A percentile compares a stretch with the other conserved stretches of the same genome.
Conservation (phyloP, 2,113 vertebrate species). For the Hypanus sabinus region DNA sequence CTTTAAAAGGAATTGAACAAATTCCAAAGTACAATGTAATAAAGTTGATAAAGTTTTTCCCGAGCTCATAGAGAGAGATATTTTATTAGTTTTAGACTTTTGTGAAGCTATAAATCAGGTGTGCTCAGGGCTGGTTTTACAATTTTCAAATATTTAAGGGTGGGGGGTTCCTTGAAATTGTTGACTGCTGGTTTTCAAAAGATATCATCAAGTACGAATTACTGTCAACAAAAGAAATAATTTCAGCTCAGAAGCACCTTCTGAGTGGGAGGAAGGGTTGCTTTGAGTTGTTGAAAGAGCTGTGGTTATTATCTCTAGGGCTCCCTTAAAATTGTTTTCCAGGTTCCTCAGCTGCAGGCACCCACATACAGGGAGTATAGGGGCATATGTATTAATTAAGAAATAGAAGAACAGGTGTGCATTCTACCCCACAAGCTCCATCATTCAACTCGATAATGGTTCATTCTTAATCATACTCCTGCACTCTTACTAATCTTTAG, state of each 20-base stretch:
- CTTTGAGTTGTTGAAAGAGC: too few species aligned
- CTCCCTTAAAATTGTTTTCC: too few species aligned
- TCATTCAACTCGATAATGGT: too few species aligned
- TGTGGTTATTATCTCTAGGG: too few species aligned
- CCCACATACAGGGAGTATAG: too few species aligned
- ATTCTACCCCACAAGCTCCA: too few species aligned
- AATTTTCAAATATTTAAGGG: neutral
- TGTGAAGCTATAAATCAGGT: neutral
- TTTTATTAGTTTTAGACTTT: conserved; percentile 21
- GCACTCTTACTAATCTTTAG: too few species aligned
- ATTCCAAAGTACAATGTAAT: conserved; percentile 22
- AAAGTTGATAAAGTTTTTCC: conserved; percentile 10
- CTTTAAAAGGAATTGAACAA: conserved; percentile 18
- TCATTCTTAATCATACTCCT: too few species aligned
- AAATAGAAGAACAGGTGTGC: too few species aligned
- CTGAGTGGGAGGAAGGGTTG: too few species aligned
- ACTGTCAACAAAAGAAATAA: neutral
- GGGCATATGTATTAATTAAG: too few species aligned
- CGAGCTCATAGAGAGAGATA: neutral
- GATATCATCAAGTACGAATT: neutral
- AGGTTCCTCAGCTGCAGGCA: too few species aligned
- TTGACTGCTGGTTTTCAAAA: neutral
- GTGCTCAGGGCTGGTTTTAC: neutral
- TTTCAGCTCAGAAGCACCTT: neutral
- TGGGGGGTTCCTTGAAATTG: neutral